Conservation (phyloP, 1,140 invertebrate species). For the Nilaparvata lugens region DNA sequence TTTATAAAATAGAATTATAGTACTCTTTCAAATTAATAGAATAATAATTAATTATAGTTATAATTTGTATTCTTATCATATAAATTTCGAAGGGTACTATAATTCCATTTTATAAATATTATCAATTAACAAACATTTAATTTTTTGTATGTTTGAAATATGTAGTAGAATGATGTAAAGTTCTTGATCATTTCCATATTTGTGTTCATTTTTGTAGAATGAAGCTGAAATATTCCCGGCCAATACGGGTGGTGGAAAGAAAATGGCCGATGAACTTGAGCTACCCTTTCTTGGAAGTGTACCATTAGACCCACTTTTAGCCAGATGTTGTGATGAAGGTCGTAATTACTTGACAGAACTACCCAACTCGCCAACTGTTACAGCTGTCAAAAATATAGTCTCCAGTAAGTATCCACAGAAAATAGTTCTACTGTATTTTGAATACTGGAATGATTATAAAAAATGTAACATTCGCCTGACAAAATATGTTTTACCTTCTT, state of each 20-base stretch:
- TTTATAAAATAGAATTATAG: too few species aligned
- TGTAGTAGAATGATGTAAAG: constrained; percentile 3
- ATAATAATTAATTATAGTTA: too few species aligned
- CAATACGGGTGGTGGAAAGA: constrained; percentile 57
- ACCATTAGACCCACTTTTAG: constrained; percentile 69
- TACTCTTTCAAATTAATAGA: too few species aligned
- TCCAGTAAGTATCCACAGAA: constrained; percentile 22
- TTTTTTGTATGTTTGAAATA: too few species aligned
- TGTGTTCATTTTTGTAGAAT: constrained; percentile 26
- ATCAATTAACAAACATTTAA: too few species aligned
- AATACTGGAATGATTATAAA: too few species aligned
- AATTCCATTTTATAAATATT: too few species aligned
- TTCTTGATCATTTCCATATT: constrained; percentile 4
- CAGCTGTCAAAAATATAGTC: constrained; percentile 43
- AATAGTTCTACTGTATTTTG: too few species aligned
- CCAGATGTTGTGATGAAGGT: constrained; percentile 68
- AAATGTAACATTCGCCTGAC: too few species aligned
- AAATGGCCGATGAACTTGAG: constrained; percentile 54
- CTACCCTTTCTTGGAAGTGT: constrained; percentile 62
- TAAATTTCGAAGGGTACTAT: too few species aligned
- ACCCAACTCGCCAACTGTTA: constrained; percentile 54
- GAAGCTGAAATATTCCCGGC: constrained; percentile 73
- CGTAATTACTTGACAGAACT: constrained; percentile 55
- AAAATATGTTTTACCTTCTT: too few species aligned
- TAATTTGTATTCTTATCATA: too few species aligned